Base-by-base conservation (phyloP, 2,113 vertebrate genomes). In the Megaceryle torquata region DNA sequence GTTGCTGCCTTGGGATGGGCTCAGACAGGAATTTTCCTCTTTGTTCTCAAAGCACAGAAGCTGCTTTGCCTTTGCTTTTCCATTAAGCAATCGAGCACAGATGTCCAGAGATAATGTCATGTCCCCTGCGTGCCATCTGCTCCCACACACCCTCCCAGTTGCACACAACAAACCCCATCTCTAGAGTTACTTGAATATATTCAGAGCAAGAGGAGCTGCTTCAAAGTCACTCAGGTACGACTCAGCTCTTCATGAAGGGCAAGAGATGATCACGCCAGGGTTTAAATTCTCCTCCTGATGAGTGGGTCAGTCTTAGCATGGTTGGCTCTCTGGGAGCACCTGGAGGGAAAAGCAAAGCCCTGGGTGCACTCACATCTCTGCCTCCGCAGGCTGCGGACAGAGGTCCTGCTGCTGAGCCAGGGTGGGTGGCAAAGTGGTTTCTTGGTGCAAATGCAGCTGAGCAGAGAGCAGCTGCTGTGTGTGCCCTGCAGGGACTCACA, bases 391-490 rank as follows among this genome's bases (percentile, higher is more conserved):
- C 63, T 59, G 81, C 51, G 82, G 75, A 75, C 78, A 53, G 64
- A 44, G 61, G 37, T 67, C 85, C 74, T 79, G 69, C 74, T 70
- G 74, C 67, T 26, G 43, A 53, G 57, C 33, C 53, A 19, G 59
- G 50, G 10, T 1, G 37, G 43, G 68, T 71, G 79, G 26, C 41
- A 41, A 76, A 70, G 67, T 1, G 28, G 7, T 82, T 86, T 82
- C 28, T 56, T 18, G 3, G 5, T 72, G 50, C 17, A 31, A 56
- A 46, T 10, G 11, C 3, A 19, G 77, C 90, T 37, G 68, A 92
- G 89, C 84, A 43, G 64, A 2, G 67, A 92, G 87, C 77, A 81
- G 94, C 72, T 81, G 77, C 90, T 89, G 80, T 92, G 7, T 13
- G 74, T 19, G 89, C 44, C 78, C 14, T 10, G 25, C 87, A 24